phyloP scores from a whole-genome alignment of 2,113 vertebrate genomes.

The Muscicapa adusta region DNA sequence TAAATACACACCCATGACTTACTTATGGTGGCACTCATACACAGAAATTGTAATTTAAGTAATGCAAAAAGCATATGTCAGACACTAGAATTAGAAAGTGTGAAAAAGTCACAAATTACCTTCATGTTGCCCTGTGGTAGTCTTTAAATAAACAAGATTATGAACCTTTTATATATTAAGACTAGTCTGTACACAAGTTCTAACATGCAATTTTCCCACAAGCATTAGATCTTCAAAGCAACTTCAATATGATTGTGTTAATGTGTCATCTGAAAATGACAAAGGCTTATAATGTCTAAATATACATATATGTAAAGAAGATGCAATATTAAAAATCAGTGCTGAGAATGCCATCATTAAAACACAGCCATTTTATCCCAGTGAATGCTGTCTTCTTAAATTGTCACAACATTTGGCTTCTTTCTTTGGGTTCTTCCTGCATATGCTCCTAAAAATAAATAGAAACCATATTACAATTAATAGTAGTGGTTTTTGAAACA shows the following conservation, averaged over 20 bases:
- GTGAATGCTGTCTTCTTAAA: constrained; percentile 80
- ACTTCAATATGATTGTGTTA: not conserved
- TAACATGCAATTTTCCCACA: constrained; percentile 17
- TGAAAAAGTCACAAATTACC: not conserved
- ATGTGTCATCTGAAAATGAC: not conserved
- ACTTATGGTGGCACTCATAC: not conserved
- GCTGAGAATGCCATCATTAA: not conserved
- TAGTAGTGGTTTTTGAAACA: not conserved
- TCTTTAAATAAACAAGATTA: not conserved
- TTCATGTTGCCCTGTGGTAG: not conserved
- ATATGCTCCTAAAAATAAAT: constrained; percentile 77
- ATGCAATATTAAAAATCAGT: not conserved
- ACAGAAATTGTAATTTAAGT: not conserved
- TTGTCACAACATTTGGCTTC: constrained; percentile 85
- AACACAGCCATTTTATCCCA: constrained; percentile 65
- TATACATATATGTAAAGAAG: not conserved
- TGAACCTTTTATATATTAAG: not conserved
- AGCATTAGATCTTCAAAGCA: not conserved
- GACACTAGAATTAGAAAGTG: not conserved
- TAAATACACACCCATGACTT: not conserved
- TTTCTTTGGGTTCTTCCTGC: constrained; percentile 83
- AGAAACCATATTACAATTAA: constrained; percentile 3
- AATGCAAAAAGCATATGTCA: not conserved
- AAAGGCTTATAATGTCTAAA: not conserved
- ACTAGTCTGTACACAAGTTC: not conserved